Base-by-base conservation (phyloP, 2,113 vertebrate genomes). In the Dicentrarchus labrax region DNA sequence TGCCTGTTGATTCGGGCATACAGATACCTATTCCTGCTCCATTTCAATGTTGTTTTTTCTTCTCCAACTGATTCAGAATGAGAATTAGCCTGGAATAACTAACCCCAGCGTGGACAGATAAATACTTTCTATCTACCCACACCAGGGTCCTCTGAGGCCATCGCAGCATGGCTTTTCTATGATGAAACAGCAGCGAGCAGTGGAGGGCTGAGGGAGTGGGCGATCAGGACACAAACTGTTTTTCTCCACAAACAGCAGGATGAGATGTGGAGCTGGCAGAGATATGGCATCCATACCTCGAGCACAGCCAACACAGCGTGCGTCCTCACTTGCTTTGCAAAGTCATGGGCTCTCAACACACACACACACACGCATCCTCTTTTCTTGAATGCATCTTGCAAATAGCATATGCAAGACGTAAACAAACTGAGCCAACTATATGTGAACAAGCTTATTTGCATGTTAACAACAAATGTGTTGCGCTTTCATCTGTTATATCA, bases 231-330 rank as follows among this genome's bases (percentile, higher is more conserved):
- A 85, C 87, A 86, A 84, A 86, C 89, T 80, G 84, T 83, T 90
- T 87, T 91, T 79, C 83, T 92, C 86, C 77, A 78, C 87, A 77
- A 91, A 88, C 93, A 91, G 91, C 91, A 90, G 88, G 86, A 91
- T 79, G 84, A 91, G 88, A 93, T 79, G 86, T 75, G 38, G 83
- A 87, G 78, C 88, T 72, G 88, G 86, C 88, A 89, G 82, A 78
- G 70, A 90, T 86, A 71, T 56, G 82, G 87, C 88, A 88, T 82
- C 86, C 79, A 86, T 91, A 90, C 89, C 88, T 80, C 65, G 1
- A 82, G 78, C 89, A 59, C 84, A 86, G 90, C 88, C 83, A 85
- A 67, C 86, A 54, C 88, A 87, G 87, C 83, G 22, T 75, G 91
- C 45, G 2, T 83, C 76, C 90, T 88, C 71, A 4, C 78, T 83